Evolutionary conservation across 2,797 vertebrate species (phyloP), one percentile per base, ranked within the genome.

Genomic region (Garrulus glandarius): DNA sequence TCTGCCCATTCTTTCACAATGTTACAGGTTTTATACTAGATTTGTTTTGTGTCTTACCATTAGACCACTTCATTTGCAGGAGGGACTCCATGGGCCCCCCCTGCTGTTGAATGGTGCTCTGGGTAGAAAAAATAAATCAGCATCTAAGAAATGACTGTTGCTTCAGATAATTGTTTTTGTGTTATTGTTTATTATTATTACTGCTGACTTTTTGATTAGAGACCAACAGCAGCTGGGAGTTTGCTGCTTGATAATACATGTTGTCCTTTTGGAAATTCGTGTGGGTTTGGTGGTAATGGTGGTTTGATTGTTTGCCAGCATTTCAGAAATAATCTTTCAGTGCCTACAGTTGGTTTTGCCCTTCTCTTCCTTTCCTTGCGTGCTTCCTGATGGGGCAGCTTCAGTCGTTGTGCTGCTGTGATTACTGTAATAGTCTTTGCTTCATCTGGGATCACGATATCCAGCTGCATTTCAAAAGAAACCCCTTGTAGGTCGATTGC

Each of bases 401-500:
- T 75, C 39, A 39, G 76, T 20, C 56, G 32, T 4, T 60, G 37
- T 67, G 75, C 75, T 93, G 1, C 53, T 34, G 22, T 32, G 81
- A 27, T 56, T 52, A 39, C 46, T 68, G 18, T 18, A 41, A 20
- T 13, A 56, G 21, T 43, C 27, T 46, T 81, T 74, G 13, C 46
- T 78, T 82, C 37, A 69, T 23, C 30, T 47, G 20, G 30, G 22
- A 46, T 60, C 37, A 37, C 5, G 6, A 37, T 18, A 49, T 46
- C 50, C 67, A 65, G 19, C 23, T 78, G 46, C 32, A 14, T 59
- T 81, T 89, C 5, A 46, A 52, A 76, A 50, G 43, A 18, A 6
- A 0, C 1, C 24, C 10, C 11, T 22, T 36, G 15, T 29, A 71
- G 52, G 11, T 79, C 1, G 3, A 34, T 23, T 60, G 7, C 36